Conservation (phyloP, 2,113 vertebrate species). For the Turdus rufiventris region DNA sequence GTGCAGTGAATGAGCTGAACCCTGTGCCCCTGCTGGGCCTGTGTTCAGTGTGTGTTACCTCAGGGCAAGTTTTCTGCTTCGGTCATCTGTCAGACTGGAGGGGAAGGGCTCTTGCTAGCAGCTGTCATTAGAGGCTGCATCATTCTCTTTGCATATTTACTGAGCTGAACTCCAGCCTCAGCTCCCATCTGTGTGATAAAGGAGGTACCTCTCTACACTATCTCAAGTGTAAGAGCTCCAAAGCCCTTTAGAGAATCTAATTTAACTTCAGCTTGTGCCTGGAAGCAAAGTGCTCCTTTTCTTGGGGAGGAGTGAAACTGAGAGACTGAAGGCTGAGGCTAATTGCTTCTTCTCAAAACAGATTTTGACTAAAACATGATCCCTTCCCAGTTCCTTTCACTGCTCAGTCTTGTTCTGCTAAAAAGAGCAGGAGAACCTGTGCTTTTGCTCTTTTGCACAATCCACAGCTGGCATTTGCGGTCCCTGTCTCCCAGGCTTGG, state of each 20-base stretch:
- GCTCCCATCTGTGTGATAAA: not conserved
- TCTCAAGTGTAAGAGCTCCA: not conserved
- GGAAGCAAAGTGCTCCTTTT: not conserved
- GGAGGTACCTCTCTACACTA: not conserved
- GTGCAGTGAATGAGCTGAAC: not conserved
- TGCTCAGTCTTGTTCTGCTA: not conserved
- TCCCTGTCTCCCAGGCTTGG: not conserved
- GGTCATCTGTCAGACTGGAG: constrained; percentile 7
- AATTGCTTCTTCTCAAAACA: not conserved
- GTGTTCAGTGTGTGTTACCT: constrained; percentile 1
- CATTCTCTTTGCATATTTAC: not conserved
- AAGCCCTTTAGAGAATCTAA: not conserved
- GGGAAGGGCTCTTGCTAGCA: not conserved
- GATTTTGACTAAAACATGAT: not conserved
- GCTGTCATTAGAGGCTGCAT: not conserved
- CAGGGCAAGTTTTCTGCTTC: not conserved
- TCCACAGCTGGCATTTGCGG: not conserved
- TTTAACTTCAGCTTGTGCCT: not conserved
- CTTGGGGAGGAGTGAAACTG: not conserved
- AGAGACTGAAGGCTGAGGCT: not conserved
- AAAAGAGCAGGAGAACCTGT: not conserved
- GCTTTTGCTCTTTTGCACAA: not conserved
- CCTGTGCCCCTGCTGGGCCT: constrained; percentile 17
- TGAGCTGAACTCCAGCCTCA: not conserved
- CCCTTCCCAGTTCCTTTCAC: not conserved